A percentile compares a stretch with the other conserved stretches of the same genome.
phyloP scores from a whole-genome alignment of 2,888 invertebrate species.

The Baronia brevicornis region DNA sequence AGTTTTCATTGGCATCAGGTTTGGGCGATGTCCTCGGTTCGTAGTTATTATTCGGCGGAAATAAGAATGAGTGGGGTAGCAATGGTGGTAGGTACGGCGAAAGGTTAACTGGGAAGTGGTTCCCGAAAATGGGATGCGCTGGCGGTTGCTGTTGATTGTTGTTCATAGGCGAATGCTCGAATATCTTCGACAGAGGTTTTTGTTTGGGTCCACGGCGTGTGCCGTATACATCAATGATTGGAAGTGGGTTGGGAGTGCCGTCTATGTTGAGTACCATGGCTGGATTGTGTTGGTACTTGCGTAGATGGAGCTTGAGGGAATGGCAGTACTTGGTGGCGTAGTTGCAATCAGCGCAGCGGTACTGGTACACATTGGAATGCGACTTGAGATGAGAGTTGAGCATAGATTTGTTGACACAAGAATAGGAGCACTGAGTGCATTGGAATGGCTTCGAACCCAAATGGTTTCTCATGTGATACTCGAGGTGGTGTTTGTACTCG shows the following conservation, averaged over 20 bases:
- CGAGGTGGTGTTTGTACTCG: slow-evolving; percentile 98
- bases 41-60: slow-evolving; percentile 66
- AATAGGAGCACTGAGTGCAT: slow-evolving; percentile 91
- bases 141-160: slow-evolving; percentile 40
- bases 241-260: slow-evolving; percentile 90
- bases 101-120: slow-evolving; percentile 61
- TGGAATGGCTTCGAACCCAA: slow-evolving; percentile 96
- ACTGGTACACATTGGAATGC: slow-evolving; percentile 94
- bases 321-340: slow-evolving; percentile 99
- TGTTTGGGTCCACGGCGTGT: slow-evolving; percentile 91
- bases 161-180: slow-evolving; percentile 44
- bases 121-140: slow-evolving; percentile 56
- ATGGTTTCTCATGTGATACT: slow-evolving; percentile 97
- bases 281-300: slow-evolving; percentile 93
- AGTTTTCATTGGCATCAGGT: slow-evolving; percentile 40
- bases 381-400: slow-evolving; percentile 98
- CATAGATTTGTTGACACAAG: slow-evolving; percentile 99
- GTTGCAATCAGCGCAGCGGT: slow-evolving; percentile 93
- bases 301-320: slow-evolving; percentile 94
- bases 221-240: slow-evolving; percentile 93
- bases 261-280: slow-evolving; percentile 93
- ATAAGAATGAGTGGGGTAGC: slow-evolving; percentile 63
- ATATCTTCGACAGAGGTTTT: slow-evolving; percentile 55
- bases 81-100: slow-evolving; percentile 61
- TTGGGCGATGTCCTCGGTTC: slow-evolving; percentile 50